phyloP scores from a whole-genome alignment of 2,113 vertebrate species.

The Ranitomeya imitator region DNA sequence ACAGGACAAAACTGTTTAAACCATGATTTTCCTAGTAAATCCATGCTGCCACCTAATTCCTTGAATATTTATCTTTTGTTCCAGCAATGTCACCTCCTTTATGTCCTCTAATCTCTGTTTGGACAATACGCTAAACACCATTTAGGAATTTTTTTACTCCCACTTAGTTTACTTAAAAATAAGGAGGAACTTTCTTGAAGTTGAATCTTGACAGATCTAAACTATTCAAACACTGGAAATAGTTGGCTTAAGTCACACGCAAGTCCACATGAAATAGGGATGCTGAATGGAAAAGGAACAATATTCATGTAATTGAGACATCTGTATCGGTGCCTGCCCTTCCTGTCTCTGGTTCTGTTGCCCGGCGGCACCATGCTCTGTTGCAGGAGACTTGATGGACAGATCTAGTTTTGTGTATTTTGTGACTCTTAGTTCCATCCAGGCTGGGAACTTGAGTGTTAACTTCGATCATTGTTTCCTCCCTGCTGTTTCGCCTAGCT shows the following conservation, averaged over 20 bases:
- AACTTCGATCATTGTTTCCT: too few relatives aligned
- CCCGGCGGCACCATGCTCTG: too few relatives aligned
- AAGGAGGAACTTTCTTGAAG: background rate
- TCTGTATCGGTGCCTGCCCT: too few relatives aligned
- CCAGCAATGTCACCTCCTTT: background rate
- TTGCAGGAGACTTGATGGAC: too few relatives aligned
- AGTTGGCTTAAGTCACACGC: background rate
- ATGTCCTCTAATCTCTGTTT: conserved; percentile 28
- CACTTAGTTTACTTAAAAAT: background rate
- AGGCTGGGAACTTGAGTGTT: too few relatives aligned
- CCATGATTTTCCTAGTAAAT: background rate
- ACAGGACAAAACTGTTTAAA: background rate
- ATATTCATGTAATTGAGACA: too few relatives aligned
- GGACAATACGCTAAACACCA: background rate
- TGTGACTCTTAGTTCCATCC: too few relatives aligned
- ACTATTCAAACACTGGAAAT: background rate
- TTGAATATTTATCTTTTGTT: conserved; percentile 14
- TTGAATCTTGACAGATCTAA: background rate
- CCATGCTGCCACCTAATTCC: background rate
- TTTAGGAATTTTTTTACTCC: conserved; percentile 25
- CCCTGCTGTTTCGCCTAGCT: too few relatives aligned
- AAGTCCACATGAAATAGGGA: background rate
- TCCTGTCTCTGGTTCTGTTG: too few relatives aligned
- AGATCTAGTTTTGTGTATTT: too few relatives aligned
- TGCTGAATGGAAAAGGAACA: background rate